Conservation (phyloP, 2,797 vertebrate genomes). For the Limnodromus scolopaceus region DNA sequence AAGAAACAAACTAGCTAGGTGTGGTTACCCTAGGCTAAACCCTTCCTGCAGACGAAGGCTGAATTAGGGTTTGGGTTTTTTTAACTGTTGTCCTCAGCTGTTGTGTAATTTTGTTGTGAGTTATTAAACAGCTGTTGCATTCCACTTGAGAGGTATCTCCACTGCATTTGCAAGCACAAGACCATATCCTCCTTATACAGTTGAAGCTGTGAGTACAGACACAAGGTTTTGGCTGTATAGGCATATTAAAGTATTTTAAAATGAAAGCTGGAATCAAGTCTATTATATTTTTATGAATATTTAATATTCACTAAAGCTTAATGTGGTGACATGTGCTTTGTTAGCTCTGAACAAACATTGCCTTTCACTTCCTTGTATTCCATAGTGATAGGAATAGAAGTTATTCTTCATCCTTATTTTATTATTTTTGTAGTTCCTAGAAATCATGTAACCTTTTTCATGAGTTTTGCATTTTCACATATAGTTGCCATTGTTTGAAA, state of each 20-base stretch:
- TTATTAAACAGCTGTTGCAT: not conserved
- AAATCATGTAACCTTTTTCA: not conserved
- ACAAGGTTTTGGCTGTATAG: not conserved
- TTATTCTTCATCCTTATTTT: not conserved
- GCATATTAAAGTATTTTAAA: not conserved
- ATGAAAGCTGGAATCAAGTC: not conserved
- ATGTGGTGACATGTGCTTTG: not conserved
- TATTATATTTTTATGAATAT: not conserved
- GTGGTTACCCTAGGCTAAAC: not conserved
- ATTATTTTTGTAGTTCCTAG: not conserved
- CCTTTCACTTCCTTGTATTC: not conserved
- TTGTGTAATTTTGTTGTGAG: not conserved
- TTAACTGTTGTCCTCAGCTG: not conserved
- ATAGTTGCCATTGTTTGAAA: not conserved
- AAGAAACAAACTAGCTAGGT: no score
- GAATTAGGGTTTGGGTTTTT: not conserved
- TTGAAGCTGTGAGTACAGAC: not conserved
- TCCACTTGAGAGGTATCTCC: not conserved
- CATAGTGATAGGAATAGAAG: not conserved
- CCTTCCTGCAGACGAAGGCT: not conserved
- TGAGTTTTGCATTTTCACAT: not conserved
- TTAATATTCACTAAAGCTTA: not conserved
- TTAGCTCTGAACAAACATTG: not conserved
- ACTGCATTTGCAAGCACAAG: not conserved
- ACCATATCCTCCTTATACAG: not conserved